These are phyloP conservation scores for Gephyroberyx darwinii DNA, from an alignment of 2,797 vertebrate species.

Conservation along the genomic window DNA sequence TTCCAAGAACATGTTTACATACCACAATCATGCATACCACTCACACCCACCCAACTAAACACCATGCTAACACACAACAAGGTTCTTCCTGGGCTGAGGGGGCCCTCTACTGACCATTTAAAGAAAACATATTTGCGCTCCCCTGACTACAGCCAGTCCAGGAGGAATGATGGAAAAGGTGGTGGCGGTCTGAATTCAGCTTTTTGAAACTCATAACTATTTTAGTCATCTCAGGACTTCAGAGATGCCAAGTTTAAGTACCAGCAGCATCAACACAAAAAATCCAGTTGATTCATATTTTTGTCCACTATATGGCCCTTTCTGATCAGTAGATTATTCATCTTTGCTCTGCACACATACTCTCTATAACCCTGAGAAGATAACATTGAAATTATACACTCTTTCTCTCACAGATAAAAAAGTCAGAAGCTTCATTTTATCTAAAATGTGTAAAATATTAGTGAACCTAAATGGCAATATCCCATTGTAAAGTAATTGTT, in stretches of 20 bases:
- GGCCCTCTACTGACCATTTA: constrained; percentile 59
- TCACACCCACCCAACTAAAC: background rate
- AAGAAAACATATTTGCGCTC: constrained; percentile 9
- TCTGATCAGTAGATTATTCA: constrained; percentile 23
- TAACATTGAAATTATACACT: background rate
- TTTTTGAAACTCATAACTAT: background rate
- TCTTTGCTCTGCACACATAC: background rate
- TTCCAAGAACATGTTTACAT: constrained; percentile 3
- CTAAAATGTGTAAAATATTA: background rate
- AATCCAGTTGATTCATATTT: background rate
- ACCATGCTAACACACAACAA: background rate
- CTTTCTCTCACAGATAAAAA: background rate
- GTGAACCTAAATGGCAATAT: background rate
- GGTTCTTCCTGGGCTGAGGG: constrained; percentile 18
- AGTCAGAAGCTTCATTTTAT: background rate
- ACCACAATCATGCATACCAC: background rate
- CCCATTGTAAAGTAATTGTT: background rate
- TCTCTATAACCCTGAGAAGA: background rate
- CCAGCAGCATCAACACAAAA: background rate
- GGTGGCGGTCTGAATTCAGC: background rate
- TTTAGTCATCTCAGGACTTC: background rate
- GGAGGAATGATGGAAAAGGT: background rate
- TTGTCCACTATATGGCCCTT: constrained; percentile 58
- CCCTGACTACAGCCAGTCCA: background rate
- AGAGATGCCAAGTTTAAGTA: no score